These are phyloP conservation scores for Phaethon lepturus DNA, from an alignment of 2,113 vertebrate genomes.

Conservation along the genomic window DNA sequence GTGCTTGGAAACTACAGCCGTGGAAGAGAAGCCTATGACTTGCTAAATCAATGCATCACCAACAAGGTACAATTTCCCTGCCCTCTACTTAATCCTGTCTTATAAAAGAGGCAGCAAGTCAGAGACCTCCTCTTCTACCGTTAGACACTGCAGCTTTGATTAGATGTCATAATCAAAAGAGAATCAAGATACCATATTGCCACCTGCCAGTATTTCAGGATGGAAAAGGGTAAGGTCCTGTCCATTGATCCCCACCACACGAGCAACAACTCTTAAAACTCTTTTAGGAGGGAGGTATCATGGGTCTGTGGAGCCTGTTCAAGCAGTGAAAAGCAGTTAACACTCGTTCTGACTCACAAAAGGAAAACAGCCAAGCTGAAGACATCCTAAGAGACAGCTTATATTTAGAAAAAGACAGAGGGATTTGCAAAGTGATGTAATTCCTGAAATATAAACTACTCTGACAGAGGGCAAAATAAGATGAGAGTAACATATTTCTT, in stretches of 20 bases:
- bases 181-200: not conserved
- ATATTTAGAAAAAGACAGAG: not conserved
- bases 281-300: not conserved
- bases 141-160: not conserved
- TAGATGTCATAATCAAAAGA: not conserved
- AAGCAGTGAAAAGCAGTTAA: not conserved
- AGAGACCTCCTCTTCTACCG: not conserved
- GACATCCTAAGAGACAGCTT: not conserved
- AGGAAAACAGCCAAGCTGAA: not conserved
- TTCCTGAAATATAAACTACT: not conserved
- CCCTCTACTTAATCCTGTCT: not conserved
- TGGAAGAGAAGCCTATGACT: not conserved
- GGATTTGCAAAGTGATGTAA: not conserved
- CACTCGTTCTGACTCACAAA: slow-evolving; percentile 13
- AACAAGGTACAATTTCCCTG: not conserved
- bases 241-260: not conserved
- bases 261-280: not conserved
- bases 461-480: not conserved
- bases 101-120: accelerated
- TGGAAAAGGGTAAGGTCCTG: not conserved
- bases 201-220: not conserved
- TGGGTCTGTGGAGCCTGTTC: not conserved
- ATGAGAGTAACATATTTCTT: not conserved
- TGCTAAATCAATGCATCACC: not conserved
- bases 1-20: not conserved